Evolutionary conservation across 37 sponge, comb jelly and placozoan species (phyloP).

Genomic region (Cliona cf. orientalis): DNA sequence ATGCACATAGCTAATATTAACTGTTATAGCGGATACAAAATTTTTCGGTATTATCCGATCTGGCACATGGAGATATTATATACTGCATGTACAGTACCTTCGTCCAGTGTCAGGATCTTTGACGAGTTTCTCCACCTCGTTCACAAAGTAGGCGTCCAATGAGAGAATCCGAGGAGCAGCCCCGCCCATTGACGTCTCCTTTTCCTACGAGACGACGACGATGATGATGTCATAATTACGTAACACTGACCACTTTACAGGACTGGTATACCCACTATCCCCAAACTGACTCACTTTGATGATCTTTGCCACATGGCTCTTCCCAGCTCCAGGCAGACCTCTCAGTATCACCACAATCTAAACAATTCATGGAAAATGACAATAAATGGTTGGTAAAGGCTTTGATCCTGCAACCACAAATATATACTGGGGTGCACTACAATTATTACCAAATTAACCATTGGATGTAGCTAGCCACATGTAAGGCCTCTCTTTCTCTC

Average conservation of each 20-base stretch:
- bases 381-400: background rate
- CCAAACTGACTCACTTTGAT: conserved; percentile 62
- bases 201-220: too few relatives aligned
- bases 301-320: conserved; percentile 80
- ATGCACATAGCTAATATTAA: too few relatives aligned
- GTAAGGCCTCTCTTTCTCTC: too few relatives aligned
- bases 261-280: background rate
- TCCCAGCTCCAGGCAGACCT: conserved; percentile 91
- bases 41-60: too few relatives aligned
- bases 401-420: background rate
- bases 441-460: too few relatives aligned
- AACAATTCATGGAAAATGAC: background rate
- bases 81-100: conserved; percentile 5
- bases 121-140: conserved; percentile 73
- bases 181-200: conserved; percentile 63
- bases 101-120: conserved; percentile 70
- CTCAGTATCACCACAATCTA: conserved; percentile 89
- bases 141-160: conserved; percentile 89
- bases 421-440: too few relatives aligned
- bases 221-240: too few relatives aligned
- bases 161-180: conserved; percentile 80
- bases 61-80: too few relatives aligned
- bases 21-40: too few relatives aligned
- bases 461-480: too few relatives aligned
- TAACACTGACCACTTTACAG: too few relatives aligned